phyloP scores from a whole-genome alignment of 2,797 vertebrate genomes.

The Gallirallus australis region DNA sequence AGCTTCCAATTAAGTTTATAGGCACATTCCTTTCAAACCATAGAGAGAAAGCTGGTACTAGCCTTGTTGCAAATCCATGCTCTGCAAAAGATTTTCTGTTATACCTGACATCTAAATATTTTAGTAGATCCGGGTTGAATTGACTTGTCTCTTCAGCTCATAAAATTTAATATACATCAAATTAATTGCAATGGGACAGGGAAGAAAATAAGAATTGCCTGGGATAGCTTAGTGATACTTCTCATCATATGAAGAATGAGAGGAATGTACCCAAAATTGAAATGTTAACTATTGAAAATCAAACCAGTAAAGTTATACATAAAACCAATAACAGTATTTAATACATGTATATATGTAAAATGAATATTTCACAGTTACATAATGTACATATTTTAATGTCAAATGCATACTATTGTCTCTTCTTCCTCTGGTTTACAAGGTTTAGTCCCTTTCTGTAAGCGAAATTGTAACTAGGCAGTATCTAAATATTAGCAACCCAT shows the following conservation, averaged over 20 bases:
- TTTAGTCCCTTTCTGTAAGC: not conserved
- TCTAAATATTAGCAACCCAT: not conserved
- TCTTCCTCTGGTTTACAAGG: not conserved
- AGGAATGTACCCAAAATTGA: not conserved
- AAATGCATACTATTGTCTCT: not conserved
- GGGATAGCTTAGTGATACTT: not conserved
- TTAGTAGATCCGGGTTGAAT: not conserved
- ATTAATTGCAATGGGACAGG: not conserved
- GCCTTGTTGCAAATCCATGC: not conserved
- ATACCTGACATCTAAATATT: not conserved
- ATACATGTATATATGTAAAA: not conserved
- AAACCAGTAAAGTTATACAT: not conserved
- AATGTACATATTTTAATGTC: not conserved
- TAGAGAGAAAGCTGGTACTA: not conserved
- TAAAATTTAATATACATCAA: slow-evolving; percentile 18
- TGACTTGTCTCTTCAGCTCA: slow-evolving; percentile 26
- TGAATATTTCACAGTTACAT: not conserved
- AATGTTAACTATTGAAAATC: not conserved
- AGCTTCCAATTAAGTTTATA: not conserved
- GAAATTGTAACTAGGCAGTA: not conserved
- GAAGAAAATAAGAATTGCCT: not conserved
- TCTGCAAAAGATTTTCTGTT: not conserved
- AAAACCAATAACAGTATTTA: not conserved
- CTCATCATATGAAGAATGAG: not conserved
- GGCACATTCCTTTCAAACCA: not conserved